phyloP scores from a whole-genome alignment of 2,113 vertebrate species.

The Psettodes erumei region DNA sequence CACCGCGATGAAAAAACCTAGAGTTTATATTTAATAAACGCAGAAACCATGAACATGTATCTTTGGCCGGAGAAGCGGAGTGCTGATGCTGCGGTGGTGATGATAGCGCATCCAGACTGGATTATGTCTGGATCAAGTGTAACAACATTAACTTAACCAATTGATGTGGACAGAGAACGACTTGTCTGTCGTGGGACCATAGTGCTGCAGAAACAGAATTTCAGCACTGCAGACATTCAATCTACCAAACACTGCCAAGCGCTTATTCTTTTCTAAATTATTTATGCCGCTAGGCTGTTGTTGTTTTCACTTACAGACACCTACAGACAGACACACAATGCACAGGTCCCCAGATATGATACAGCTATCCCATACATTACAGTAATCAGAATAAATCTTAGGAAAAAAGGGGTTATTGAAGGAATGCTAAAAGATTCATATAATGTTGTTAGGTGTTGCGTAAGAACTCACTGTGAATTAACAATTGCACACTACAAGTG shows the following conservation, averaged over 20 bases:
- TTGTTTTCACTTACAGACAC: conserved; percentile 38
- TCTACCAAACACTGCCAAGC: conserved; percentile 25
- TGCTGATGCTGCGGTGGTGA: conserved; percentile 9
- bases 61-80: conserved; percentile 9
- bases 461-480: neutral
- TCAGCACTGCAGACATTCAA: conserved; percentile 61
- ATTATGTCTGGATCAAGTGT: conserved; percentile 16
- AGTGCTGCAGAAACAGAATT: conserved; percentile 40
- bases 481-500: neutral
- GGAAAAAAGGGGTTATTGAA: neutral
- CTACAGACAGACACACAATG: neutral
- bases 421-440: neutral
- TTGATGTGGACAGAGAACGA: conserved; percentile 24
- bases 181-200: neutral
- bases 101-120: neutral
- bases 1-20: neutral
- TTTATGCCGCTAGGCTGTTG: conserved; percentile 66
- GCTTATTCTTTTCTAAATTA: conserved; percentile 69
- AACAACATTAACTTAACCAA: conserved; percentile 42
- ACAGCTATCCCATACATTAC: neutral
- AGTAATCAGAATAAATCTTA: neutral
- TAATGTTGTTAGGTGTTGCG: neutral
- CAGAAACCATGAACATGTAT: neutral
- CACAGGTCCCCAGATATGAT: conserved; percentile 7
- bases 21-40: neutral